Percentiles rank a stretch among this genome's conserved stretches.
phyloP scores from a whole-genome alignment of 2,113 vertebrate genomes.

The Coptodon rendalli region DNA sequence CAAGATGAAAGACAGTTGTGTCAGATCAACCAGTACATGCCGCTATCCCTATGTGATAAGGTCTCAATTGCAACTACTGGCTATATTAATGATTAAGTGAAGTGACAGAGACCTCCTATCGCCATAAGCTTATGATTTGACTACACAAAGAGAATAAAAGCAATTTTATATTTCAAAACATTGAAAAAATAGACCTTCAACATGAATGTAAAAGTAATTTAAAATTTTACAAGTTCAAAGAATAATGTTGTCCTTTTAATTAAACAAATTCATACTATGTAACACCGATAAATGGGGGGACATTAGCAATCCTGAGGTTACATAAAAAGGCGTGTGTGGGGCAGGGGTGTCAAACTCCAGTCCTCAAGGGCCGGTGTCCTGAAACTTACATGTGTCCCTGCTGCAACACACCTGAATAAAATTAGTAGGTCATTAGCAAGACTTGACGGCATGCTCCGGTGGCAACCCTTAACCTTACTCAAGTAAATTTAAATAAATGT shows the following conservation, averaged over 20 bases:
- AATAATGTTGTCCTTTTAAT: neutral
- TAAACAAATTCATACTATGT: neutral
- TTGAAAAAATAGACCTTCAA: neutral
- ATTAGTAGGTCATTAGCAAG: neutral
- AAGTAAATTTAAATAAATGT: neutral
- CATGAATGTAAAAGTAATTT: neutral
- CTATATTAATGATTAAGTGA: neutral
- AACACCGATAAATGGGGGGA: neutral
- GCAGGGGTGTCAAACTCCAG: neutral
- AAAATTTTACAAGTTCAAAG: neutral
- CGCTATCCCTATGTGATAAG: neutral
- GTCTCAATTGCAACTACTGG: neutral
- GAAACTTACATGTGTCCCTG: neutral
- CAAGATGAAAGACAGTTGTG: neutral
- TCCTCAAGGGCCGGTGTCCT: fast-evolving
- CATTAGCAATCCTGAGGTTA: neutral
- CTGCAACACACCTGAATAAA: neutral
- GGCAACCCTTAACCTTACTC: neutral
- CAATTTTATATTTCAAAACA: neutral
- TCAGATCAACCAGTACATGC: neutral
- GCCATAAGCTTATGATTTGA: neutral
- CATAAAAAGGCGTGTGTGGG: fast-evolving
- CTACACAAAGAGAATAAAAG: neutral
- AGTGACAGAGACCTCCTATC: neutral
- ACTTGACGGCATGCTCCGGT: neutral